Evolutionary conservation across 2,888 invertebrate genomes (phyloP), one percentile per base, ranked within the genome.

Genomic region (Orthosia incerta): DNA sequence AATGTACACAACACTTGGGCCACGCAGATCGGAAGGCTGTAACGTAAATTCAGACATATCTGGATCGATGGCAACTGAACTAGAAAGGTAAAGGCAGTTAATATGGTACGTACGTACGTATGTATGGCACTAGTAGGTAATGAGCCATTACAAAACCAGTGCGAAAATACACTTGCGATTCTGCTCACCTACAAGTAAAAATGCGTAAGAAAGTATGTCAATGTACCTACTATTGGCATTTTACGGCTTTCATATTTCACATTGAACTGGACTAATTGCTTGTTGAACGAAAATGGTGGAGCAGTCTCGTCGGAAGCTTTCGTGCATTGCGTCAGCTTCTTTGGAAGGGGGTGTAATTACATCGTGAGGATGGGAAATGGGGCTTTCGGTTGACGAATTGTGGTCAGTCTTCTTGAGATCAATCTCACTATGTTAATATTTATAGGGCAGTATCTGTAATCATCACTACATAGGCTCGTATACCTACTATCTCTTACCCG

Each of bases 191-290:
- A 16, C 39, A 66, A 77, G 46, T 31, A 78, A 82, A 71, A 71
- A 59, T 60, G 53, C 59, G 65, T 18, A 51, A 66, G 72, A 64
- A 80, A 73, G 74, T 83, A 79, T 83, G 84, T 67, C 80, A 83
- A 50, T 48, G 51, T 55, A 69, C n/a, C n/a, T n/a, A n/a, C 66
- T 63, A 60, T 56, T 45, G 26, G 45, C 45, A 55, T 67, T 83
- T 82, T 48, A 53, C 63, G 63, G 15, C 80, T 80, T 80, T 79
- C 79, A n/a, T 78, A 74, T 63, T 74, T 74, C 55, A 56, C 63
- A 60, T 80, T 79, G 46, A 64, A 80, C 39, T 62, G 18, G 2
- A 59, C 23, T 23, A 51, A 72, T 73, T 77, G 56, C 31, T 57
- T 39, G 53, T 64, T 61, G 39, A 80, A 59, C 57, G 26, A 20